Base-by-base conservation (phyloP, 2,888 invertebrate genomes). In the Mythimna vitellina region DNA sequence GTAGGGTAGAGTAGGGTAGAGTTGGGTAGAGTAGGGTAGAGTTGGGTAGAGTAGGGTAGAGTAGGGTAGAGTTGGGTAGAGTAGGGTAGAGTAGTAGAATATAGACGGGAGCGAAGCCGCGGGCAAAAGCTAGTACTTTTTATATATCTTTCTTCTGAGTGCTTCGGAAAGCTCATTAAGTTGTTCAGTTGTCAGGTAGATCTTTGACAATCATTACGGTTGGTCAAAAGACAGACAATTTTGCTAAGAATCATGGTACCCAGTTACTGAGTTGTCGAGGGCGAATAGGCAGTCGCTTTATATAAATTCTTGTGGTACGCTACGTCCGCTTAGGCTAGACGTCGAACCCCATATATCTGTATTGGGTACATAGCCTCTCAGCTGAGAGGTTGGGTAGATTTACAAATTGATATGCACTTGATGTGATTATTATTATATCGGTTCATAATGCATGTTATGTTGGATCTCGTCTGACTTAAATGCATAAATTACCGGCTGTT, bases 401-500 rank as follows among this genome's bases (percentile, higher is more conserved):
- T 0, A 20, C 20, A 17, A 49, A 49, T 49, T 49, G 7, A 49
- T 49, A 17, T 49, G 49, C 17, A 1, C 20, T 49, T 20, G 20
- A 20, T 49, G n/a, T n/a, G 9, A 8, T n/a, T n/a, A 51, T 20
- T 17, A 46, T 46, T 46, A 5, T 20, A 20, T 46, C 17, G 49
- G 49, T 49, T 49, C 20, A 51, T 9, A 51, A 51, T n/a, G 8
- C 20, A 51, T 20, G 8, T 0, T 49, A 49, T 20, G 6, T 60
- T 1, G 14, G 22, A 51, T 65, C 54, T 49, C 25, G 10, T 60
- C 4, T 14, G 12, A 20, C 1, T 64, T 22, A 14, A n/a, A 69
- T 51, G 53, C 14, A 78, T 38, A 51, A 17, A 56, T 72, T 73
- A 65, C 49, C 25, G 20, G 20, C 5, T 6, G 57, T 65, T 54